phyloP scores from a whole-genome alignment of 53 echinoderm and acorn worm species.

The Henricia sp. region DNA sequence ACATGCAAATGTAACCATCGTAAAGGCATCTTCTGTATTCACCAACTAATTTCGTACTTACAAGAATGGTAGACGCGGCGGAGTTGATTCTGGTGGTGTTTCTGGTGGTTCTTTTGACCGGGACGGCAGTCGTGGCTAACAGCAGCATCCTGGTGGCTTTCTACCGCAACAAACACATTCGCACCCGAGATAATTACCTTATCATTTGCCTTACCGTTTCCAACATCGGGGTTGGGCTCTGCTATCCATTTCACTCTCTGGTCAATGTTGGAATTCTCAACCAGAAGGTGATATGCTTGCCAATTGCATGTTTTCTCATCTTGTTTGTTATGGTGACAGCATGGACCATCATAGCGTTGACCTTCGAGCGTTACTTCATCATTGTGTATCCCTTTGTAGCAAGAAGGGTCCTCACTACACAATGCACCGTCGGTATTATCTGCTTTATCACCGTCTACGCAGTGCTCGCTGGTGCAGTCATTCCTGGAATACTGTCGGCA shows the following conservation, averaged over 20 bases:
- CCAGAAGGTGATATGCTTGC: not conserved
- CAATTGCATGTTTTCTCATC: conserved; percentile 26
- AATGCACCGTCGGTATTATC: not conserved
- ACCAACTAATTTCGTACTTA: too few species aligned
- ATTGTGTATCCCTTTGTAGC: conserved; percentile 35
- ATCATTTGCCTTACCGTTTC: conserved; percentile 5
- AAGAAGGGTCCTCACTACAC: not conserved
- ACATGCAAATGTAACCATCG: too few species aligned
- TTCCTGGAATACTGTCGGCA: conserved; percentile 1
- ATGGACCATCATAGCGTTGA: conserved; percentile 34
- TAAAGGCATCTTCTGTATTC: too few species aligned
- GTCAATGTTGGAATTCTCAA: conserved; percentile 13
- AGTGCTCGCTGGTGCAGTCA: conserved; percentile 17
- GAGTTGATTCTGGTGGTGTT: not conserved
- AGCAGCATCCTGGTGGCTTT: conserved; percentile 2
- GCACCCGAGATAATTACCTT: conserved; percentile 45
- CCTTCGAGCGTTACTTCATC: conserved; percentile 49
- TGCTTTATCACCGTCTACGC: not conserved
- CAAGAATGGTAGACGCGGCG: not conserved
- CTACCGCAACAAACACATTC: conserved; percentile 5
- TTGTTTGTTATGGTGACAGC: not conserved
- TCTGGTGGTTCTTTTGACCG: not conserved
- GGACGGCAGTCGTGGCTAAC: conserved; percentile 1
- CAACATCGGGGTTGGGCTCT: conserved; percentile 25
- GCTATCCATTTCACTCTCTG: conserved; percentile 47